These are phyloP conservation scores for Somateria mollissima DNA, from an alignment of 2,797 vertebrate species.

Conservation along the genomic window DNA sequence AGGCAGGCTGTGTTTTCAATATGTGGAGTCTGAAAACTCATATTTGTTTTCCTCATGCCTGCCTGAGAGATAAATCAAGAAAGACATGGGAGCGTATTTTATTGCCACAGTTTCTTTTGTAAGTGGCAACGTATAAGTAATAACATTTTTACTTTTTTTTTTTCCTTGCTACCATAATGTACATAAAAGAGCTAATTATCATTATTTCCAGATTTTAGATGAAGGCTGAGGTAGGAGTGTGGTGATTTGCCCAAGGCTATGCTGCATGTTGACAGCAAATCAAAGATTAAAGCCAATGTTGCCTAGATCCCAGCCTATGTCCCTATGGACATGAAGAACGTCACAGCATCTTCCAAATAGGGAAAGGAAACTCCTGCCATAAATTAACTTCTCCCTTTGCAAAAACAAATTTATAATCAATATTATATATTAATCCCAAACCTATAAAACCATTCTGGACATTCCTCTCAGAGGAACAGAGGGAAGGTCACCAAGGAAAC, in stretches of 20 bases:
- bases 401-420: neutral
- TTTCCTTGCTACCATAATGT: neutral
- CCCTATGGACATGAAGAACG: neutral
- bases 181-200: neutral
- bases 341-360: neutral
- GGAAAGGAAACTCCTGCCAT: neutral
- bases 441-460: neutral
- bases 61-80: slow-evolving; percentile 21
- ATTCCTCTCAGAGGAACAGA: neutral
- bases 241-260: neutral
- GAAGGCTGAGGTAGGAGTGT: neutral
- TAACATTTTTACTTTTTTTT: neutral
- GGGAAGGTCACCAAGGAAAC: neutral
- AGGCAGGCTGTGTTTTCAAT: neutral
- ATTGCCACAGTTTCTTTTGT: neutral
- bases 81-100: neutral
- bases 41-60: slow-evolving; percentile 7
- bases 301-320: neutral
- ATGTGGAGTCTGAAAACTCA: neutral
- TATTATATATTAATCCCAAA: neutral
- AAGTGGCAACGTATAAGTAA: neutral
- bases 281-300: neutral
- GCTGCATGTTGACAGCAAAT: neutral
- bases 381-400: neutral
- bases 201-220: neutral